Percentiles rank a stretch among this genome's conserved stretches.
These are phyloP conservation scores for Tragelaphus scriptus DNA, from an alignment of 2,113 vertebrate species.

Conservation along the genomic window DNA sequence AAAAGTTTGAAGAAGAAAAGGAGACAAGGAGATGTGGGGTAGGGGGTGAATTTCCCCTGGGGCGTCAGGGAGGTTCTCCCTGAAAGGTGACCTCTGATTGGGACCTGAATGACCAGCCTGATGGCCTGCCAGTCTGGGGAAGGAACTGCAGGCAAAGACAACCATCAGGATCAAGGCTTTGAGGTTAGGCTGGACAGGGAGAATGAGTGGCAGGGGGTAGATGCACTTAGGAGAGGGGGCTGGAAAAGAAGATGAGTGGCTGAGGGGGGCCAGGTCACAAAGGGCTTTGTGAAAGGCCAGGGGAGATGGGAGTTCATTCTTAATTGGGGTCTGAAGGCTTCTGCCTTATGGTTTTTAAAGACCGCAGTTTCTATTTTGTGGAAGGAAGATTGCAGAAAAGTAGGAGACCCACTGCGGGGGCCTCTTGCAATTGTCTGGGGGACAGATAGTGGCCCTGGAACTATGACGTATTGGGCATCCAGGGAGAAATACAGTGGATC, in stretches of 20 bases:
- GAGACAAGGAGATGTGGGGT: not conserved
- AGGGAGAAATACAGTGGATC: not conserved
- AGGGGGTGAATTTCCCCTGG: not conserved
- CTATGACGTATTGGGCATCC: not conserved
- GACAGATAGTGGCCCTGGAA: not conserved
- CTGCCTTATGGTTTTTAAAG: not conserved
- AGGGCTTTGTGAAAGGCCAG: not conserved
- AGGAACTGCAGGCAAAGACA: not conserved
- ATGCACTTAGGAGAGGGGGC: not conserved
- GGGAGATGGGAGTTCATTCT: not conserved
- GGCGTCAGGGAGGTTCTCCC: not conserved
- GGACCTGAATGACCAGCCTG: not conserved
- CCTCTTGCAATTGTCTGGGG: not conserved
- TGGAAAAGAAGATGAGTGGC: accelerated
- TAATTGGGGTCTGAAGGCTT: not conserved
- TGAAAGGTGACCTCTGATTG: not conserved
- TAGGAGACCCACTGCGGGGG: not conserved
- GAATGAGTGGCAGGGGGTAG: not conserved
- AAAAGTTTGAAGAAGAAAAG: not conserved
- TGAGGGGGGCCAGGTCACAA: not conserved
- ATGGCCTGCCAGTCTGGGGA: too few species aligned
- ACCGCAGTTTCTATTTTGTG: not conserved
- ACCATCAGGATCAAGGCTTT: not conserved
- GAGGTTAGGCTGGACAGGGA: not conserved
- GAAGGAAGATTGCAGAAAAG: not conserved